Evolutionary conservation across 2,113 vertebrate species (phyloP), one percentile per base, ranked within the genome.

Genomic region (Ellobius talpinus): DNA sequence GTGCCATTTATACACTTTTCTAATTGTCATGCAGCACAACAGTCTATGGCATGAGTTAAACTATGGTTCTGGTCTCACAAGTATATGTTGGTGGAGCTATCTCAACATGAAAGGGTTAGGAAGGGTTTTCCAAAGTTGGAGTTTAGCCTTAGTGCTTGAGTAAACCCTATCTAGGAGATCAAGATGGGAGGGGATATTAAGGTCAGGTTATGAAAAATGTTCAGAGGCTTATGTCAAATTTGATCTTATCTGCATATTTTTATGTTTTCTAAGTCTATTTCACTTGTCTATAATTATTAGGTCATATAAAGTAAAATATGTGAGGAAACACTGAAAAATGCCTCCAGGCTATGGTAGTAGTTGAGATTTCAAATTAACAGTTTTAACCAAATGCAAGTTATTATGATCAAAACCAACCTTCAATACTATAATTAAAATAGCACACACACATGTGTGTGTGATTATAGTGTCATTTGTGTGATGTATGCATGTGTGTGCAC

Each of bases 361-460:
- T 29, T 93, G n/a, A 86, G 31, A 58, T 8, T 92, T 81, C 52
- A 58, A 70, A 47, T 92, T 94, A 90, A 39, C 0, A 52, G 2
- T 55, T 95, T 87, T 92, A 76, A 89, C 39, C 73, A 72, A 92
- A 16, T 72, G 26, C 82, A 85, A 73, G 33, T 63, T 33, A 77
- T 63, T 52, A 31, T 31, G 9, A 91, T 74, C 29, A 92, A 79
- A 97, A 94, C 33, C 79, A 42, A 8, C 86, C 47, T 89, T 89
- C 89, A 97, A 87, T n/a, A 0, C 89, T 77, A 87, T 52, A 17
- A 84, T 42, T 42, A 68, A 68, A 33, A 68, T 33, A 29, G 31
- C 31, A 29, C 63, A 26, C 9, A 8, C 16, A 6, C n/a, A 14
- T 3, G 33, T 70, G 68, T 70, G 33, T 70, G 33, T 70, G 68